These are phyloP conservation scores for Gnathonemus echidnorhynchus DNA, from an alignment of 2,113 vertebrate genomes.

Conservation along the genomic window DNA sequence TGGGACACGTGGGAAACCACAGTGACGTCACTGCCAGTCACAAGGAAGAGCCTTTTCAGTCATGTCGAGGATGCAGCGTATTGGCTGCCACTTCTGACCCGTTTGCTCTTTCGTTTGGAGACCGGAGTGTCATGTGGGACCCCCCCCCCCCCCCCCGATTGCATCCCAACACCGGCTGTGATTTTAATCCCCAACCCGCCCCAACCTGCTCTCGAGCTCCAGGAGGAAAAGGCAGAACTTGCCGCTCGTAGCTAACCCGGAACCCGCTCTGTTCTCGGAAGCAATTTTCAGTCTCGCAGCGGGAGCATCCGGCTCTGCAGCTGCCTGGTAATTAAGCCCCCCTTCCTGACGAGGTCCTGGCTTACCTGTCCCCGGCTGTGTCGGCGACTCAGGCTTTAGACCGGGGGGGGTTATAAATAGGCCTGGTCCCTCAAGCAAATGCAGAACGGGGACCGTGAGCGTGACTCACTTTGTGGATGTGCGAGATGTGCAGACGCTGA, in stretches of 20 bases:
- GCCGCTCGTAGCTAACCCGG: constrained; percentile 20
- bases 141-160: neutral
- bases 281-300: constrained; percentile 43
- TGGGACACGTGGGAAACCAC: neutral
- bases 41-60: neutral
- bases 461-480: constrained; percentile 23
- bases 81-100: neutral
- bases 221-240: neutral
- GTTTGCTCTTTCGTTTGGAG: neutral
- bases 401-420: constrained; percentile 61
- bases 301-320: constrained; percentile 29
- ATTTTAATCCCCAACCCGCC: neutral
- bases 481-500: neutral
- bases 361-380: neutral
- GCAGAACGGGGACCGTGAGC: neutral
- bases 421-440: constrained; percentile 36
- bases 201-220: neutral
- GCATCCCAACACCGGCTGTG: neutral
- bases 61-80: neutral
- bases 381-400: constrained; percentile 46
- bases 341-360: constrained; percentile 35
- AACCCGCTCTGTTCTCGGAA: constrained; percentile 36
- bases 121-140: too few species aligned
- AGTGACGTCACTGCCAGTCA: neutral
- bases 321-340: constrained; percentile 35